Base-by-base conservation (phyloP, 2,888 invertebrate species). In the Agonopterix arenella region DNA sequence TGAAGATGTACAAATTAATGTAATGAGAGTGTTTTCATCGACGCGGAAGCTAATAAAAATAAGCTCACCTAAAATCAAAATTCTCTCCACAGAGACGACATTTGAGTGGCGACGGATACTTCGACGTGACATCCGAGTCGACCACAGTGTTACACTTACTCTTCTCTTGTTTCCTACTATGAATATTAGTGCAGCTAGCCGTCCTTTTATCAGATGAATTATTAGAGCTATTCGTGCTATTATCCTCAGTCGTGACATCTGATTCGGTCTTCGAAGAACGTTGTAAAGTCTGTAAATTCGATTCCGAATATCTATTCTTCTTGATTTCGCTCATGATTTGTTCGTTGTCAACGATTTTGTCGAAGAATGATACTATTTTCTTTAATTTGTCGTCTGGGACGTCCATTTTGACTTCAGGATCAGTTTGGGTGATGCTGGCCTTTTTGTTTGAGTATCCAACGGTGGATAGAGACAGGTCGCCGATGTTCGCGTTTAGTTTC, bases 311-410 rank as follows among this genome's bases (percentile, higher is more conserved):
- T 11, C 69, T 57, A 36, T 67, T 67, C 54, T 77, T 79, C 52
- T 76, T 80, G 0, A 76, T 60, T 8, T 76, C 75, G 0, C 63
- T 52, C 1, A 80, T 18, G 8, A 78, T 61, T 16, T 77, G 71
- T 2, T 77, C 77, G 0, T 77, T 69, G 18, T 82, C 71, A 0
- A 66, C 54, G 0, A 88, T 73, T 56, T 83, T 85, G 38, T 88
- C 86, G 50, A 88, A 84, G 52, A 88, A 86, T 0, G 86, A 85
- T 0, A 88, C 82, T 0, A 88, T 80, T 52, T 85, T 85, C 62
- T 84, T 86, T 1, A 88, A 47, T 52, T 88, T 88, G 4, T 83
- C 85, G 44, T 84, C 80, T 1, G 74, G 69, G 0, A 81, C 61
- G 0, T 71, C 66, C 8, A 52, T 54, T 57, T 68, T 76, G n/a